Conservation (phyloP, 1,140 invertebrate species). For the Daktulosphaira vitifoliae region DNA sequence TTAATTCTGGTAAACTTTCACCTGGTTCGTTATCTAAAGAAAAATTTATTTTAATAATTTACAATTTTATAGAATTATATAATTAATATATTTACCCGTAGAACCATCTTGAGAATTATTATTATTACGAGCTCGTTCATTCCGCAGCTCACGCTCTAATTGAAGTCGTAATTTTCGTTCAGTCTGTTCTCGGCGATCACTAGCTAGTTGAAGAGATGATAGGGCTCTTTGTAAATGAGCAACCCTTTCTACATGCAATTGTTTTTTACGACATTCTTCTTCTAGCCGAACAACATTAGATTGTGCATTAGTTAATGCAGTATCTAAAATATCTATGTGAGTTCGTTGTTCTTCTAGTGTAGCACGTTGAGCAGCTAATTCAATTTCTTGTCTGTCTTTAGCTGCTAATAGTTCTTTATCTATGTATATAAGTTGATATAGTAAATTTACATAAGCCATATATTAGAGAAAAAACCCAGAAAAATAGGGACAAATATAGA, state of each 20-base stretch:
- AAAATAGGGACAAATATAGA: too few species aligned
- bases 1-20: constrained; percentile 56
- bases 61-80: not conserved
- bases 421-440: constrained; percentile 45
- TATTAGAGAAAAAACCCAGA: too few species aligned
- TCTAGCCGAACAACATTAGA: constrained; percentile 78
- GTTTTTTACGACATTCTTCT: constrained; percentile 77
- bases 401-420: constrained; percentile 78
- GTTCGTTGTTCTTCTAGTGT: constrained; percentile 84
- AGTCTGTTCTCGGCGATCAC: constrained; percentile 74
- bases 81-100: constrained; percentile 28
- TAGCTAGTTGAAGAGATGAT: constrained; percentile 70
- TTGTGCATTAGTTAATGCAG: constrained; percentile 82
- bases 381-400: constrained; percentile 84
- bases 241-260: constrained; percentile 75
- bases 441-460: not conserved
- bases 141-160: constrained; percentile 68
- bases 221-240: constrained; percentile 73
- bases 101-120: constrained; percentile 35
- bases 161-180: constrained; percentile 69
- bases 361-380: constrained; percentile 75
- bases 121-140: constrained; percentile 48
- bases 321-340: constrained; percentile 87
- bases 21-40: constrained; percentile 40
- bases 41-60: not conserved